Base-by-base conservation (phyloP, 2,888 invertebrate species). In the Stenolophus ochropezus region DNA sequence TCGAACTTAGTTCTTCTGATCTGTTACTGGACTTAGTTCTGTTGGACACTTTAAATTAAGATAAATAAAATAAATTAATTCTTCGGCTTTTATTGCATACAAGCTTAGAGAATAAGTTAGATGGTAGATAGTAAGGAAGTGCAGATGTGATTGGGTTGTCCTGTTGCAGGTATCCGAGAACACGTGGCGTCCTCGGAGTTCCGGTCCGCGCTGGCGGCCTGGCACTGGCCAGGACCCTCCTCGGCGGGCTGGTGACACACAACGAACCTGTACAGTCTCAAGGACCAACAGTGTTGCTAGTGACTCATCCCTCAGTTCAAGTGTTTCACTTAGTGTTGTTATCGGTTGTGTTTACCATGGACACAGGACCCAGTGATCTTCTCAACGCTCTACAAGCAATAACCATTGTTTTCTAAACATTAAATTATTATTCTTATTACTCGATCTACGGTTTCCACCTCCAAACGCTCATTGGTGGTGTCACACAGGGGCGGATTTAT, bases 391-490 rank as follows among this genome's bases (percentile, higher is more conserved):
- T 33, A 18, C 73, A 76, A 76, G 76, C 76, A 76, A 76, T 76
- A 76, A 76, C 11, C 53, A 76, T 76, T 76, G 53, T 53, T 76
- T 76, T 76, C 27, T 76, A 27, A 76, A 76, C n/a, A 76, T 77
- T 77, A 77, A 77, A 77, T 77, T 77, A 77, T 77, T 77, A 77
- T 77, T 61, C 61, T 61, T 69, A 69, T 69, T 69, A 69, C n/a
- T n/a, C n/a, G n/a, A n/a, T n/a, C n/a, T n/a, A n/a, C n/a, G n/a
- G n/a, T n/a, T n/a, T n/a, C n/a, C n/a, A n/a, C n/a, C n/a, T n/a
- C n/a, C n/a, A n/a, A n/a, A n/a, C n/a, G n/a, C n/a, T n/a, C n/a
- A n/a, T n/a, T n/a, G n/a, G n/a, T n/a, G n/a, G n/a, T n/a, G n/a
- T n/a, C n/a, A n/a, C n/a, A n/a, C n/a, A n/a, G n/a, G n/a, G n/a